Percentiles rank a stretch among this genome's conserved stretches.
Evolutionary conservation across 2,888 invertebrate genomes (phyloP).

Genomic region (Lasius fuliginosus): DNA sequence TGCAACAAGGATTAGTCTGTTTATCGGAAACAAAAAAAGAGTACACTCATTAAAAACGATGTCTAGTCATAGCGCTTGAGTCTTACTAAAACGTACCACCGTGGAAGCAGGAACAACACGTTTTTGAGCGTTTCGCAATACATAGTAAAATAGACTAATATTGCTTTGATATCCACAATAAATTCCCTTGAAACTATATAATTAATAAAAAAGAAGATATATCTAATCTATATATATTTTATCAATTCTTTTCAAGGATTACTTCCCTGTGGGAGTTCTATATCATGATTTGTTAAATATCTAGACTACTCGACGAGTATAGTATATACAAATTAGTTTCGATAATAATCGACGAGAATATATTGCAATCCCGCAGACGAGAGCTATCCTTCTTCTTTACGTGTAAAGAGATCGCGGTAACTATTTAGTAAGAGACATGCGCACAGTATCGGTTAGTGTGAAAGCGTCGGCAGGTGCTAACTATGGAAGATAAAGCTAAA

Average conservation of each 20-base stretch:
- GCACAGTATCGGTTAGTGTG: constrained; percentile 84
- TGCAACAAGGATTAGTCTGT: constrained; percentile 82
- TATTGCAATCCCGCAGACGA: neutral
- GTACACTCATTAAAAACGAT: constrained; percentile 78
- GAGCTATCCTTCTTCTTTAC: neutral
- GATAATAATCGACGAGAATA: neutral
- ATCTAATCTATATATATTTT: constrained; percentile 3
- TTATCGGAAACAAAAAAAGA: constrained; percentile 68
- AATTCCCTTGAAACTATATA: neutral
- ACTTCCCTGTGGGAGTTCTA: neutral
- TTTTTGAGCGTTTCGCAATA: neutral
- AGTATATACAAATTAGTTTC: neutral
- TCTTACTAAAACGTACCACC: constrained; percentile 82
- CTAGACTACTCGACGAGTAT: constrained; percentile 34
- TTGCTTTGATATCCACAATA: neutral
- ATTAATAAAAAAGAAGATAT: neutral
- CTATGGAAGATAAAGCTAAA: constrained; percentile 87
- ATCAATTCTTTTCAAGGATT: neutral
- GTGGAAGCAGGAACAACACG: neutral
- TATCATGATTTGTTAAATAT: neutral
- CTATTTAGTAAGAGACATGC: constrained; percentile 84
- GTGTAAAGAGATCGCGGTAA: constrained; percentile 62
- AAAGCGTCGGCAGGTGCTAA: constrained; percentile 86
- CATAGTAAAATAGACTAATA: neutral
- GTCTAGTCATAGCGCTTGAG: constrained; percentile 82